Percentiles rank a stretch among this genome's conserved stretches.
These are phyloP conservation scores for Cataglyphis altisquamis DNA, from an alignment of 2,888 invertebrate genomes.

Conservation along the genomic window DNA sequence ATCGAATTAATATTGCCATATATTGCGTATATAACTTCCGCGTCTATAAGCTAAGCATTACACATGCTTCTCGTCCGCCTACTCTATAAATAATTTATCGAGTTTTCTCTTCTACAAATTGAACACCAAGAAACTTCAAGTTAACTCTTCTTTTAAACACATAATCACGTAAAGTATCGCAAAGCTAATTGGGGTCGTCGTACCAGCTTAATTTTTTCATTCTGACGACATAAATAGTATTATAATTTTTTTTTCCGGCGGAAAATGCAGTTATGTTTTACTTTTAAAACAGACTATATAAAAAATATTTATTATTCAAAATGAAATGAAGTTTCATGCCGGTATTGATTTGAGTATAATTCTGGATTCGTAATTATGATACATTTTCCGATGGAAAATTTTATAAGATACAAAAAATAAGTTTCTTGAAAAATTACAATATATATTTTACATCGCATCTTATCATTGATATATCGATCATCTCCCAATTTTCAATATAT, in stretches of 20 bases:
- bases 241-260: not conserved
- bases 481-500: not conserved
- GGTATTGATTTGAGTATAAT: not conserved
- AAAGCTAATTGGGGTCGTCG: not conserved
- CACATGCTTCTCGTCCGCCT: not conserved
- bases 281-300: not conserved
- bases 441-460: not conserved
- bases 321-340: not conserved
- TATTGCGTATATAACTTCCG: not conserved
- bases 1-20: not conserved
- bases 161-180: too few species aligned
- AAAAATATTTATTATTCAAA: not conserved
- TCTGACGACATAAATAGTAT: not conserved
- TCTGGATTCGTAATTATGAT: not conserved
- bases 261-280: not conserved
- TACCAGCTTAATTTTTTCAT: not conserved
- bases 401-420: not conserved
- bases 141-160: not conserved
- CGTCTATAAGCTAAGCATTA: not conserved
- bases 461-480: not conserved
- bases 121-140: not conserved
- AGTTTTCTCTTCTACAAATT: not conserved
- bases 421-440: not conserved
- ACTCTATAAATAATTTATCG: slow-evolving; percentile 8
- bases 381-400: not conserved